These are phyloP conservation scores for Cuniculus paca DNA, from an alignment of 2,797 vertebrate species.

Conservation along the genomic window DNA sequence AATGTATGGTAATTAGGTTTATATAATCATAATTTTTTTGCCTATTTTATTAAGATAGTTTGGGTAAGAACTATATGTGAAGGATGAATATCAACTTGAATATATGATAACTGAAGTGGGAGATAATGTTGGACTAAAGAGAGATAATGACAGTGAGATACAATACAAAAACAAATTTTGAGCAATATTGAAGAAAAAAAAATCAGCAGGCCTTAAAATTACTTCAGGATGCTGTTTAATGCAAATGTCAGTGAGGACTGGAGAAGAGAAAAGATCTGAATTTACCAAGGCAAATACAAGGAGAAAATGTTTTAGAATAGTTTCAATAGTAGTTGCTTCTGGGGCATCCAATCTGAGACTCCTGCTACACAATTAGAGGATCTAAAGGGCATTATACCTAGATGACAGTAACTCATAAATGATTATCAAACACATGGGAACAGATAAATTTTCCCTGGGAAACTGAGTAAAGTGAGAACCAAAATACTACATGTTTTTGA, in stretches of 20 bases:
- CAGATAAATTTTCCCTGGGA: background rate
- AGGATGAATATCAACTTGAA: background rate
- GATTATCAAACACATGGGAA: background rate
- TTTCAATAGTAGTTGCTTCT: background rate
- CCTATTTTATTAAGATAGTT: background rate
- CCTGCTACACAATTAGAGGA: background rate
- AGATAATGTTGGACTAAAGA: background rate
- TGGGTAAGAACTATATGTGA: background rate
- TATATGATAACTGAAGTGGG: background rate
- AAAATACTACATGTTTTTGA: background rate
- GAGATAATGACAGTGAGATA: background rate
- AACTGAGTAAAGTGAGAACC: background rate
- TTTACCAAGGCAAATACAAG: background rate
- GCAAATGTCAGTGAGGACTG: background rate
- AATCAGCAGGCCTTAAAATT: background rate
- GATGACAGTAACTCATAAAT: background rate
- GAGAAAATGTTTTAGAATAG: background rate
- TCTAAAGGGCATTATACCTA: background rate
- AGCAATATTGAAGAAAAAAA: slow-evolving; percentile 9
- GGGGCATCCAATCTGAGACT: background rate
- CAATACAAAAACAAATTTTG: background rate
- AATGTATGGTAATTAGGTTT: background rate
- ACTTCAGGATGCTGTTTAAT: background rate
- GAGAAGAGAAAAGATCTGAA: background rate
- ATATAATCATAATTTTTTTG: background rate